A percentile compares a stretch with the other conserved stretches of the same genome.
Evolutionary conservation across 2,888 invertebrate genomes (phyloP).

Genomic region (Coelopa pilipes): DNA sequence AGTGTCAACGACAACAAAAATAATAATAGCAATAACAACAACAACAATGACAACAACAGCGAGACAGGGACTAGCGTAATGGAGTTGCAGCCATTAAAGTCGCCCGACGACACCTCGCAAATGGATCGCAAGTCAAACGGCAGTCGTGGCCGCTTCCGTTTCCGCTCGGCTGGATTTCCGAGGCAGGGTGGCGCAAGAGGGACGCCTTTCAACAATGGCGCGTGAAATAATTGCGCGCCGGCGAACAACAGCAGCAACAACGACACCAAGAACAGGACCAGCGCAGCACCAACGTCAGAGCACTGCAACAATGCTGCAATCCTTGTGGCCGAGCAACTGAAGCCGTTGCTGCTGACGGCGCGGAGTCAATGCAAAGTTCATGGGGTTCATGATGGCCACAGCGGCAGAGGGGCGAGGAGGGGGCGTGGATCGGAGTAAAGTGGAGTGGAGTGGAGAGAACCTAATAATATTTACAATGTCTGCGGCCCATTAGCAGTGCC

Average conservation of each 20-base stretch:
- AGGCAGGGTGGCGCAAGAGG: not conserved
- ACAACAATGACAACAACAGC: too few relatives aligned
- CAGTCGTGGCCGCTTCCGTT: not conserved
- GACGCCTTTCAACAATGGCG: not conserved
- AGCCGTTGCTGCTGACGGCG: slow-evolving; percentile 2
- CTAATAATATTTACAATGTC: slow-evolving; percentile 55
- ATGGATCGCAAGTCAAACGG: too few relatives aligned
- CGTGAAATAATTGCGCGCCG: slow-evolving; percentile 13
- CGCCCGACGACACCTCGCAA: not conserved
- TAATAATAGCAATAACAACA: too few relatives aligned
- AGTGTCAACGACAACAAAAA: too few relatives aligned
- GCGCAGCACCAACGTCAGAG: slow-evolving; percentile 16
- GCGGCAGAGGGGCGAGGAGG: too few relatives aligned
- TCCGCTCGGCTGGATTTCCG: slow-evolving; percentile 1
- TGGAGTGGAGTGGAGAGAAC: slow-evolving; percentile 29
- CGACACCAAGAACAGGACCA: not conserved
- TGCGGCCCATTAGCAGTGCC: slow-evolving; percentile 41
- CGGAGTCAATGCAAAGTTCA: slow-evolving; percentile 41
- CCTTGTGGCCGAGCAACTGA: slow-evolving; percentile 1
- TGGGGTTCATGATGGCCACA: slow-evolving; percentile 37
- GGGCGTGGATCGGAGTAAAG: too few relatives aligned
- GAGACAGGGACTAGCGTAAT: too few relatives aligned
- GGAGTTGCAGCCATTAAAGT: not conserved
- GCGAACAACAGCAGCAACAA: slow-evolving; percentile 9
- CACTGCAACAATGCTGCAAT: slow-evolving; percentile 15